These are phyloP conservation scores for Tauraco erythrolophus DNA, from an alignment of 2,113 vertebrate species.

Conservation along the genomic window DNA sequence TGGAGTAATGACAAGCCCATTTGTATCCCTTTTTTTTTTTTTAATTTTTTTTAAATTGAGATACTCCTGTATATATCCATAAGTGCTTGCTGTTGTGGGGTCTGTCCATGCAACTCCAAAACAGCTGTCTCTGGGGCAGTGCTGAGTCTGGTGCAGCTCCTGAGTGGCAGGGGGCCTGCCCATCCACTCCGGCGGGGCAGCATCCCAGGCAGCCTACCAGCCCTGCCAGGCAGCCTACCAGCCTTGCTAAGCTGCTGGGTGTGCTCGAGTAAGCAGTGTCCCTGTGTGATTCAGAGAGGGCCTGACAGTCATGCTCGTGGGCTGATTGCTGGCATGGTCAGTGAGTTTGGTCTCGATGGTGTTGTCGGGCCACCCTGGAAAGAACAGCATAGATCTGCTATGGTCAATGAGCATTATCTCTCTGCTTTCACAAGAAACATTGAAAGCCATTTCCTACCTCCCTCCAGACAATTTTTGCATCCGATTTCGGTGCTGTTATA, in stretches of 20 bases:
- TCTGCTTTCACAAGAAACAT: background rate
- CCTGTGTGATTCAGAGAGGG: background rate
- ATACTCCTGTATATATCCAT: no score
- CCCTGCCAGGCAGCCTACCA: background rate
- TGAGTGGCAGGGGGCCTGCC: no score
- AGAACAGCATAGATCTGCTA: background rate
- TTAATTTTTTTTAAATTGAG: no score
- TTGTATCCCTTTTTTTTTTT: background rate
- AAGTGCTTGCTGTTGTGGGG: background rate
- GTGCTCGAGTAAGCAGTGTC: background rate
- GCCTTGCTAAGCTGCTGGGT: background rate
- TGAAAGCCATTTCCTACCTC: background rate
- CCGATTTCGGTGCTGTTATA: background rate
- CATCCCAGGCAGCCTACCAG: no score
- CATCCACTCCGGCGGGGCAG: no score
- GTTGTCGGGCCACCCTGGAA: background rate
- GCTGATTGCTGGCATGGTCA: background rate
- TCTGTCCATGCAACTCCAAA: background rate
- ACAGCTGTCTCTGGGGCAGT: background rate
- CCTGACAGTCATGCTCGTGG: background rate
- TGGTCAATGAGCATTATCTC: background rate
- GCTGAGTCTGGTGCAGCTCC: background rate
- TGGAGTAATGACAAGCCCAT: background rate
- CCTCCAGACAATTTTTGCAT: background rate
- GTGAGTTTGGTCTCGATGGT: background rate